A percentile compares a stretch with the other conserved stretches of the same genome.
phyloP scores from a whole-genome alignment of 2,797 vertebrate species.

The Danio choprae region DNA sequence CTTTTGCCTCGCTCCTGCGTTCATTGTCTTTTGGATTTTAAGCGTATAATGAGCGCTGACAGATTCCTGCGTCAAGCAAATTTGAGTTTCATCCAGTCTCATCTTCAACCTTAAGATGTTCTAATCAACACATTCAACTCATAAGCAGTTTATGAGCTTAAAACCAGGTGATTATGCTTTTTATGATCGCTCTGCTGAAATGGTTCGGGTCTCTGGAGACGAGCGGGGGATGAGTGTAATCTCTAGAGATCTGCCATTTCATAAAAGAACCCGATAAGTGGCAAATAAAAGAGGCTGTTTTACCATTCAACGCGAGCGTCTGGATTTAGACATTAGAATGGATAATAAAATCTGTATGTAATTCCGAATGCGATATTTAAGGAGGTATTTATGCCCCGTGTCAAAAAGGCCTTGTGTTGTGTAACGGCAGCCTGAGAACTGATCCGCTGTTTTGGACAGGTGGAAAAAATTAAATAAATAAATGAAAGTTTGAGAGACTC shows the following conservation, averaged over 20 bases:
- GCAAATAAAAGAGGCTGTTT: constrained; percentile 21
- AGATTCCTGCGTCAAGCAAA: constrained; percentile 84
- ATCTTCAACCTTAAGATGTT: constrained; percentile 87
- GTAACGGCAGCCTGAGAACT: neutral
- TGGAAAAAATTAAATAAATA: neutral
- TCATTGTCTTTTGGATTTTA: constrained; percentile 69
- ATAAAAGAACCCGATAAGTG: constrained; percentile 35
- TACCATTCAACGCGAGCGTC: neutral
- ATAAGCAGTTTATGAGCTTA: constrained; percentile 92
- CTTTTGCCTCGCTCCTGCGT: constrained; percentile 43
- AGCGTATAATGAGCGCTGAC: constrained; percentile 77
- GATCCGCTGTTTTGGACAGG: constrained; percentile 3
- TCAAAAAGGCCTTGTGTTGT: neutral
- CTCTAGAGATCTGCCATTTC: constrained; percentile 47
- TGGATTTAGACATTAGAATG: constrained; percentile 32
- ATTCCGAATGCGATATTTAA: constrained; percentile 1
- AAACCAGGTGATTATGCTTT: constrained; percentile 81
- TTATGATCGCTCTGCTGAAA: constrained; percentile 73
- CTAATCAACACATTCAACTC: constrained; percentile 87
- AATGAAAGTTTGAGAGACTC: neutral
- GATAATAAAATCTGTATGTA: constrained; percentile 13
- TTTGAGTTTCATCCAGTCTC: constrained; percentile 85
- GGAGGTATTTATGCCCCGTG: neutral
- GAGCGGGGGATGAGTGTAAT: constrained; percentile 60
- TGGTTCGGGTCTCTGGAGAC: constrained; percentile 70